Evolutionary conservation across 64 coral and sea anemone genomes (phyloP), one percentile per base, ranked within the genome.

Genomic region (Porites australiensis): DNA sequence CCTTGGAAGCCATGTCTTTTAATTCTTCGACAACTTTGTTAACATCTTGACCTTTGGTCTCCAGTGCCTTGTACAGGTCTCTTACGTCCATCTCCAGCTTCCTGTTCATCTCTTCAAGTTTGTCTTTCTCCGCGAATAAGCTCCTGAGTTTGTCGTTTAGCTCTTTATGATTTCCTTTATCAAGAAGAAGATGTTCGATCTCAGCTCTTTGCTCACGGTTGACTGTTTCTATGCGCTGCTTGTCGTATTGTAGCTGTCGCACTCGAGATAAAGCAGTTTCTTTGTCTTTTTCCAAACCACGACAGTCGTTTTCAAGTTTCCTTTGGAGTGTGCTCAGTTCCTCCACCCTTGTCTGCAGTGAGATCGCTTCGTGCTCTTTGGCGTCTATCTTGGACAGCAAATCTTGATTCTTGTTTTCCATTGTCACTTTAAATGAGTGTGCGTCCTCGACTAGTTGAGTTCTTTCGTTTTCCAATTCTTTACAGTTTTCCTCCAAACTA

Each of bases 371-470:
- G 65, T 91, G 76, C 22, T 94, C 92, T 82, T 94, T 97, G 8
- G 49, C 82, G 21, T 93, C 76, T 16, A 91, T 52, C 52, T 87
- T 83, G 53, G 82, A 86, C 15, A 55, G 52, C 44, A 97, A 87
- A 68, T 94, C 92, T 68, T 91, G 66, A 50, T 91, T 91, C 67
- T 91, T 73, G 19, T 46, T 77, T 18, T 97, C 92, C 50, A 97
- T 77, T 75, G 94, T 97, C n/a, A 79, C 74, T 67, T 95, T 95
- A 55, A 91, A 95, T 51, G 82, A 62, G 70, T 91, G 89, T 21
- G 88, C 89, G 55, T 95, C 93, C 43, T 62, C 76, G 21, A 95
- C 82, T 19, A 95, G 93, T 23, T 90, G 75, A 12, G 62, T 77
- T 91, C 75, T 91, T 27, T 91, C 88, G 74, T 87, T 89, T 27